These are phyloP conservation scores for Bovichtus variegatus DNA, from an alignment of 2,797 vertebrate species.

Conservation along the genomic window DNA sequence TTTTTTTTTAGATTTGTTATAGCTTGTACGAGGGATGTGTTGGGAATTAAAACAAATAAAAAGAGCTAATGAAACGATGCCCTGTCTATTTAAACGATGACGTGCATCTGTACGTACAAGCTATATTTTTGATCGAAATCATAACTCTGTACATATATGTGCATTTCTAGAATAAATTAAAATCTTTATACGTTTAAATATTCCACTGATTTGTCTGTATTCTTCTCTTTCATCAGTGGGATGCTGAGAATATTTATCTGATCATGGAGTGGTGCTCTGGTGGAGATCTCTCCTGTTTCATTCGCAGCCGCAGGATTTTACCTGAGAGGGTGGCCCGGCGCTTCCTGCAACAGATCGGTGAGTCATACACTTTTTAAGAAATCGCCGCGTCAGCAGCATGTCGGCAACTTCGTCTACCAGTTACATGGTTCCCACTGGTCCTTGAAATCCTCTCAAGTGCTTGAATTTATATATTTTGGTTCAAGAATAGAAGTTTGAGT, in stretches of 20 bases:
- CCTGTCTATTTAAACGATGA: background rate
- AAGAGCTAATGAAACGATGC: background rate
- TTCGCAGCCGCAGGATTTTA: slow-evolving; percentile 90
- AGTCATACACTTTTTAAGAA: slow-evolving; percentile 23
- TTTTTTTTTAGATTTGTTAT: background rate
- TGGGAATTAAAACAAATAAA: background rate
- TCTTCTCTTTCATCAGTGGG: slow-evolving; percentile 87
- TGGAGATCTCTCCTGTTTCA: slow-evolving; percentile 95
- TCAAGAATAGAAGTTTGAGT: too few relatives aligned
- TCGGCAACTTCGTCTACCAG: background rate
- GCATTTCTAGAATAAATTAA: background rate
- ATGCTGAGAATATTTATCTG: slow-evolving; percentile 94
- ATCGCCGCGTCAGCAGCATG: background rate
- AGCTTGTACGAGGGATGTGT: background rate
- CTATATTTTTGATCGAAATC: background rate
- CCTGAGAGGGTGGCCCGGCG: slow-evolving; percentile 89
- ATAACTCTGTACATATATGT: background rate
- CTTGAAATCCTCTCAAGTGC: too few relatives aligned
- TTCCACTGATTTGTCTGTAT: background rate
- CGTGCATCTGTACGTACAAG: background rate
- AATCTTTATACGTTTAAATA: background rate
- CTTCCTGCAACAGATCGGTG: slow-evolving; percentile 97
- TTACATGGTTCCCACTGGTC: too few relatives aligned
- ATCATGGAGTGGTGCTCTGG: slow-evolving; percentile 98
- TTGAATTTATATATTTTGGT: too few relatives aligned